Evolutionary conservation across 2,797 vertebrate genomes (phyloP).

Genomic region (Pogonophryne albipinna): DNA sequence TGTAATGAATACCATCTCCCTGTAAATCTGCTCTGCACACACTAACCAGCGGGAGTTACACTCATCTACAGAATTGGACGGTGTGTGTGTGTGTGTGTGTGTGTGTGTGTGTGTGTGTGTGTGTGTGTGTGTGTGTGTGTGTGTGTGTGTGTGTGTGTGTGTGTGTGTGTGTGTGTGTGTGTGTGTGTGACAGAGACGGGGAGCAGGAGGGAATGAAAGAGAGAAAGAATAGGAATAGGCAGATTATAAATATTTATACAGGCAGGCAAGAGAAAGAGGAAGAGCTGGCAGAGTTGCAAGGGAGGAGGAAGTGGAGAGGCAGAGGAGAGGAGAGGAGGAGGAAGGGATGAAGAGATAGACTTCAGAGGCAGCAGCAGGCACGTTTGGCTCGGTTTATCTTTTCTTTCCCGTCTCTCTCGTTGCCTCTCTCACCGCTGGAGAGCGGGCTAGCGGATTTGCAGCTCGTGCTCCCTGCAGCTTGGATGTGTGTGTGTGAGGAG

Average conservation of each 20-base stretch:
- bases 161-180: no score
- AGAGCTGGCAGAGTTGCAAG: slow-evolving; percentile 51
- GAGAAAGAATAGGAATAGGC: slow-evolving; percentile 58
- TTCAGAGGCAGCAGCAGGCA: slow-evolving; percentile 71
- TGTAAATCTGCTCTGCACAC: slow-evolving; percentile 60
- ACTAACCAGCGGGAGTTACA: slow-evolving; percentile 63
- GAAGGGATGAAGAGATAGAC: slow-evolving; percentile 49
- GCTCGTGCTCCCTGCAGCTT: slow-evolving; percentile 66
- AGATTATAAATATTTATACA: slow-evolving; percentile 84
- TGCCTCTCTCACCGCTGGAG: slow-evolving; percentile 64
- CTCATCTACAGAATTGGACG: slow-evolving; percentile 39
- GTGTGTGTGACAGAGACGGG: slow-evolving; percentile 30
- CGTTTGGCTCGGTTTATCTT: slow-evolving; percentile 69
- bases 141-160: no score
- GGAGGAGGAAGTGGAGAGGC: slow-evolving; percentile 47
- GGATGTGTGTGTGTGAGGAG: slow-evolving; percentile 20
- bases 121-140: no score
- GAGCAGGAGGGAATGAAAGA: slow-evolving; percentile 43
- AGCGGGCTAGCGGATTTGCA: slow-evolving; percentile 61
- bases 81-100: no score
- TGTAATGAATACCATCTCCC: slow-evolving; percentile 55
- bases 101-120: no score
- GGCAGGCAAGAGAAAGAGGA: slow-evolving; percentile 47
- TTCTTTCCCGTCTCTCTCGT: slow-evolving; percentile 64
- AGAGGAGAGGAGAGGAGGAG: slow-evolving; percentile 37